Evolutionary conservation across 1,140 invertebrate species (phyloP).

Genomic region (Zaprionus vittiger): DNA sequence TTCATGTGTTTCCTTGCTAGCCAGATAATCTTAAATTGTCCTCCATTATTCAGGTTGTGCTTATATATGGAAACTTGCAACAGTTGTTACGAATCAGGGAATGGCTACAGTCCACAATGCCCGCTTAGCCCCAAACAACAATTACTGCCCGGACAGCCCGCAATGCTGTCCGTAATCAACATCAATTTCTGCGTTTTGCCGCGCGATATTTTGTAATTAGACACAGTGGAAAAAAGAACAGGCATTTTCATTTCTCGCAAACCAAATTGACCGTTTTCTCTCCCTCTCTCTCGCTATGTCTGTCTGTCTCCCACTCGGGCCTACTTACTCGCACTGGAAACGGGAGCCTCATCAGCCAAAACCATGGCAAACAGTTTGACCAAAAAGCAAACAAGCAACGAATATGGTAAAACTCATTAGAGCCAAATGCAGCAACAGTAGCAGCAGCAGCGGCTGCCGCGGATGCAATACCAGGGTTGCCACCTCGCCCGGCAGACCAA

Average conservation of each 20-base stretch:
- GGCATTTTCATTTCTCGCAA: constrained; percentile 12
- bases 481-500: constrained; percentile 9
- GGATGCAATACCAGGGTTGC: constrained; percentile 20
- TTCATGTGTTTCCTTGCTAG: too few species aligned
- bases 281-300: not conserved
- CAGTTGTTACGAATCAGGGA: not conserved
- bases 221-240: constrained; percentile 35
- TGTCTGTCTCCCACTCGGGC: not conserved
- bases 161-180: constrained; percentile 58
- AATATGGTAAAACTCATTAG: constrained; percentile 80
- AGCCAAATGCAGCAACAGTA: constrained; percentile 57
- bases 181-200: constrained; percentile 58
- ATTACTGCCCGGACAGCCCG: not conserved
- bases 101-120: not conserved
- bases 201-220: constrained; percentile 72
- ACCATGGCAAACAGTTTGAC: constrained; percentile 60
- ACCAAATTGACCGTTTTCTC: constrained; percentile 10
- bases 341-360: constrained; percentile 25
- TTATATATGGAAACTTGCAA: not conserved
- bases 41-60: not conserved
- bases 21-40: constrained; percentile 27
- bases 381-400: constrained; percentile 51
- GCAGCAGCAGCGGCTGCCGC: constrained; percentile 15
- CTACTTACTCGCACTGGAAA: not conserved
- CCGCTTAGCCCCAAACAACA: not conserved